A percentile compares a stretch with the other conserved stretches of the same genome.
These are phyloP conservation scores for Nibea coibor DNA, from an alignment of 2,113 vertebrate genomes.

Conservation along the genomic window DNA sequence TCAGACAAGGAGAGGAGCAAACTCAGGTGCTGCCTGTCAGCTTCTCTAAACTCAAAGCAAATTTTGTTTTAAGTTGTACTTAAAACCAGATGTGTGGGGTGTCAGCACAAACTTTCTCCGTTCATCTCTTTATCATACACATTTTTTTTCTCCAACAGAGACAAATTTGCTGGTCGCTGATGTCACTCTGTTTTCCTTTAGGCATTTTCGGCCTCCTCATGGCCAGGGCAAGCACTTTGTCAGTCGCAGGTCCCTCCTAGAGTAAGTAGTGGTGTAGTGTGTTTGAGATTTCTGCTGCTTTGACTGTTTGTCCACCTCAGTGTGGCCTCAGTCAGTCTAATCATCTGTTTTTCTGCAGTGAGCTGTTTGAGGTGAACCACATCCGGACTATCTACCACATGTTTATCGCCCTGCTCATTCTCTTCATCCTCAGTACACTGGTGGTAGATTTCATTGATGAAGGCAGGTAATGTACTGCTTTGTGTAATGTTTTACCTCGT, in stretches of 20 bases:
- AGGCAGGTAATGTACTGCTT: slow-evolving; percentile 88
- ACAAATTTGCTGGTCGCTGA: neutral
- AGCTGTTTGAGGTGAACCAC: slow-evolving; percentile 98
- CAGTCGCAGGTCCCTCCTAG: slow-evolving; percentile 90
- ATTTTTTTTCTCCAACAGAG: neutral
- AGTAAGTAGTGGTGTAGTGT: slow-evolving; percentile 84
- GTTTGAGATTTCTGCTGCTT: neutral
- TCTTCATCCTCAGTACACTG: slow-evolving; percentile 95
- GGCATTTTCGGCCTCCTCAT: slow-evolving; percentile 85
- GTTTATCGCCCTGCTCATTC: slow-evolving; percentile 96
- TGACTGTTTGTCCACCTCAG: neutral
- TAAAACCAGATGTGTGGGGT: neutral
- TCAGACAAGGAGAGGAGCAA: slow-evolving; percentile 87
- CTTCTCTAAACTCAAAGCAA: neutral
- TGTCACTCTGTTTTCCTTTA: slow-evolving; percentile 59
- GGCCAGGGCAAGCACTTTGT: slow-evolving; percentile 92
- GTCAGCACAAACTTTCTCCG: neutral
- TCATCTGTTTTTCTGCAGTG: slow-evolving; percentile 78
- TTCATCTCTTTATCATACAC: neutral
- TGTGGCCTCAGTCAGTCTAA: neutral
- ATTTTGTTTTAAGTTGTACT: neutral
- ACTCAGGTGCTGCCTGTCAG: slow-evolving; percentile 81
- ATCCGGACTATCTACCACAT: slow-evolving; percentile 98
- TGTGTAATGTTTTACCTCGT: neutral
- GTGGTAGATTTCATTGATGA: slow-evolving; percentile 96